phyloP scores from a whole-genome alignment of 2,797 vertebrate species.

The Macrochelys suwanniensis region DNA sequence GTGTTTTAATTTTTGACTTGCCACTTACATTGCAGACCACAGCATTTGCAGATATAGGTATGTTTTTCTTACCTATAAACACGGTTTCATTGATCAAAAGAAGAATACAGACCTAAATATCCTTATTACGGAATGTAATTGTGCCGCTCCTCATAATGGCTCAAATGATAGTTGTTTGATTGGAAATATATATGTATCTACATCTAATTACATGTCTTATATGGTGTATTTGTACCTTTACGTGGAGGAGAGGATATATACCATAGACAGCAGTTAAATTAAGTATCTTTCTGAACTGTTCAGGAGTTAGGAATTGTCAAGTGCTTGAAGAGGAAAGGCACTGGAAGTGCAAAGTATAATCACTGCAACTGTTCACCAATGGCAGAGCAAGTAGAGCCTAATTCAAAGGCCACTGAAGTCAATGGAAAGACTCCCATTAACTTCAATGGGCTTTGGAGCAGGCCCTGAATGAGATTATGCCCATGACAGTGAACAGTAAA shows the following conservation, averaged over 20 bases:
- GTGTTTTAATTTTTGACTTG: not conserved
- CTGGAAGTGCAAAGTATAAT: conserved; percentile 17
- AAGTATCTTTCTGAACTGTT: not conserved
- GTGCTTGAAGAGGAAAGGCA: conserved; percentile 51
- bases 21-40: not conserved
- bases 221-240: not conserved
- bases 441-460: conserved; percentile 34
- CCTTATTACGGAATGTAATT: not conserved
- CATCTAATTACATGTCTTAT: not conserved
- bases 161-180: not conserved
- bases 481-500: conserved; percentile 54
- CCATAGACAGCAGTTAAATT: conserved; percentile 12
- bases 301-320: not conserved
- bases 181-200: conserved; percentile 18
- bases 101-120: not conserved
- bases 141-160: not conserved
- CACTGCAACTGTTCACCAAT: not conserved
- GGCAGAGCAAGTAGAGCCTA: conserved; percentile 25
- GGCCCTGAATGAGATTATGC: conserved; percentile 24
- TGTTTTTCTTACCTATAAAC: conserved; percentile 27
- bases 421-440: conserved; percentile 28
- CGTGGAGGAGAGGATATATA: conserved; percentile 5
- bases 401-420: not conserved
- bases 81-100: not conserved
- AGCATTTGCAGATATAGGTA: not conserved